These are phyloP conservation scores for Amorpha juglandis DNA, from an alignment of 2,888 invertebrate genomes.

Conservation along the genomic window DNA sequence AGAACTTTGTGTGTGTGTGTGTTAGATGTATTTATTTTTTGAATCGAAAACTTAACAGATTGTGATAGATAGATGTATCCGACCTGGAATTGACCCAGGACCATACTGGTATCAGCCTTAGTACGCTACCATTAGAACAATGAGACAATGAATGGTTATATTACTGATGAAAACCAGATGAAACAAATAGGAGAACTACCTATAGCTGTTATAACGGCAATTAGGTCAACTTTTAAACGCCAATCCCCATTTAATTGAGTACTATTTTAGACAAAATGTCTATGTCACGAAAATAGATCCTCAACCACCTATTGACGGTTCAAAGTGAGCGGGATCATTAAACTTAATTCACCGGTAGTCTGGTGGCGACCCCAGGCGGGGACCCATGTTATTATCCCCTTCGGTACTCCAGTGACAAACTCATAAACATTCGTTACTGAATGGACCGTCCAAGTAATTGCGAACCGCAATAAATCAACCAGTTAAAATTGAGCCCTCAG, in stretches of 20 bases:
- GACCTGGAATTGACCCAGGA: too few species aligned
- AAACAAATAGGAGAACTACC: too few species aligned
- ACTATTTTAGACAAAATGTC: background rate
- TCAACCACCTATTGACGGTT: conserved; percentile 8
- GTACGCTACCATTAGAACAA: too few species aligned
- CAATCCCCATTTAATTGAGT: too few species aligned
- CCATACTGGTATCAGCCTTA: too few species aligned
- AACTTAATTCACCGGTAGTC: conserved; percentile 54
- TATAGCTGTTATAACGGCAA: too few species aligned
- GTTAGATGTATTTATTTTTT: too few species aligned
- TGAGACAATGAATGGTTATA: too few species aligned
- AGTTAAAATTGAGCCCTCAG: conserved; percentile 50
- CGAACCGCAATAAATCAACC: conserved; percentile 64
- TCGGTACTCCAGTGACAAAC: conserved; percentile 76
- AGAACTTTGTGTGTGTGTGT: too few species aligned
- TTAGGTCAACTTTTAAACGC: background rate
- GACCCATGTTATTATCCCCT: conserved; percentile 57
- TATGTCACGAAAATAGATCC: background rate
- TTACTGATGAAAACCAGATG: too few species aligned
- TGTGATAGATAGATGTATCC: too few species aligned
- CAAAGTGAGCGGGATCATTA: conserved; percentile 54
- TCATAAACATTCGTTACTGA: conserved; percentile 83
- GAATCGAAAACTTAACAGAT: too few species aligned
- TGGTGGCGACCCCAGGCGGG: conserved; percentile 32
- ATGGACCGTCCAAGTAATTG: conserved; percentile 76